Percentiles rank a stretch among this genome's conserved stretches.
phyloP scores from a whole-genome alignment of 2,888 invertebrate genomes.

The Chrysotoxum bicinctum region DNA sequence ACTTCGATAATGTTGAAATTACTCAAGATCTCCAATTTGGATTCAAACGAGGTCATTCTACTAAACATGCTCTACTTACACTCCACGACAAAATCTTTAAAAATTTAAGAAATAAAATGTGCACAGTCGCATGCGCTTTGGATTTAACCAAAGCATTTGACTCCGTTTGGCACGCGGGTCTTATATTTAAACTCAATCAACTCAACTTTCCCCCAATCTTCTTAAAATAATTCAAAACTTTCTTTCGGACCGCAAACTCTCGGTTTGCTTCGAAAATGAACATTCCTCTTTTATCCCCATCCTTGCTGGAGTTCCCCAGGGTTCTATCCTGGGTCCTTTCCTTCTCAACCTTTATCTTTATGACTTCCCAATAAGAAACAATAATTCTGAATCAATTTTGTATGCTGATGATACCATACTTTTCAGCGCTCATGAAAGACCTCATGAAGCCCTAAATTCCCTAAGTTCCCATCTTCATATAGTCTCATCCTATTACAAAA shows the following conservation, averaged over 20 bases:
- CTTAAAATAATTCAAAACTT: background rate
- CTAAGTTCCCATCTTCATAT: background rate
- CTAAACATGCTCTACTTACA: no score
- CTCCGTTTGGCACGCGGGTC: background rate
- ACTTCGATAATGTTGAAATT: no score
- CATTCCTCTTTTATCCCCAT: no score
- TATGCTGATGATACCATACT: slow-evolving; percentile 3
- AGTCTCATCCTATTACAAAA: background rate
- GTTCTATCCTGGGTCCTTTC: background rate
- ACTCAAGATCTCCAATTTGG: no score
- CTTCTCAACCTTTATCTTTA: background rate
- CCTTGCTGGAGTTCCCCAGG: background rate
- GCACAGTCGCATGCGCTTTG: no score
- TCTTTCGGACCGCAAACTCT: background rate
- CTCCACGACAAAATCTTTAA: no score
- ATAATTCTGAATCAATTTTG: background rate
- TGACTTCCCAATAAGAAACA: background rate
- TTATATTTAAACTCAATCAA: background rate
- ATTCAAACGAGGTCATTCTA: no score
- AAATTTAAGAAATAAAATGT: no score
- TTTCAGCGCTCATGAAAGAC: background rate
- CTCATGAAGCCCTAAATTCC: background rate
- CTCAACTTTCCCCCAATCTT: background rate
- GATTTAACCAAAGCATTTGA: no score
- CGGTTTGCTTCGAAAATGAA: background rate